Percentiles rank a stretch among this genome's conserved stretches.
Evolutionary conservation across 2,113 vertebrate species (phyloP).

Genomic region (Megaceryle torquata): DNA sequence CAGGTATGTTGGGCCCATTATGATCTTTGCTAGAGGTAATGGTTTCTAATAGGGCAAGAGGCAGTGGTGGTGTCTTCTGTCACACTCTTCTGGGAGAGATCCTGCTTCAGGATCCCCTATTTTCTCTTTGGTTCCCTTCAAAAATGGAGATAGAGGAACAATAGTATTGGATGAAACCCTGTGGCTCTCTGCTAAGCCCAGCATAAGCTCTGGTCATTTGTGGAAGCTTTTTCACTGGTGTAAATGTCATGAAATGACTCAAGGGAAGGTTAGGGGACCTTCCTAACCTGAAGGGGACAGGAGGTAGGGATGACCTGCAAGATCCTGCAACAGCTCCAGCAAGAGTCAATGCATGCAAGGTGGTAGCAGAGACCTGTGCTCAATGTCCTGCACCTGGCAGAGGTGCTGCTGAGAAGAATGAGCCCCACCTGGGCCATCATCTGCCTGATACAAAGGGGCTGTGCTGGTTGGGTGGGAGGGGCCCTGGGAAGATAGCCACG

Average conservation of each 20-base stretch:
- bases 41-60: not conserved
- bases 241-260: accelerated
- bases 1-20: not conserved
- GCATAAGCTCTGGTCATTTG: not conserved
- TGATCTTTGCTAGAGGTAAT: not conserved
- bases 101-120: not conserved
- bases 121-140: not conserved
- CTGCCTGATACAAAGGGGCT: not conserved
- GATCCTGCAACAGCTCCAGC: not conserved
- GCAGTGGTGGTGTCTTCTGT: not conserved
- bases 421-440: not conserved
- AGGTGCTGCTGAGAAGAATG: not conserved
- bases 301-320: not conserved
- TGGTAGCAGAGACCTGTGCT: not conserved
- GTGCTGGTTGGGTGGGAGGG: not conserved
- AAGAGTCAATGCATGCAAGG: not conserved
- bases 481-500: accelerated
- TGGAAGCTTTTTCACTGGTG: not conserved
- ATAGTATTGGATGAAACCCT: not conserved
- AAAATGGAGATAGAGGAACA: not conserved
- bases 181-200: not conserved
- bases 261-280: not conserved
- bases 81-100: not conserved
- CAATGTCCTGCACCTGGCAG: not conserved
- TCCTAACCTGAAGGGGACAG: not conserved